These are phyloP conservation scores for Ascaphus truei DNA, from an alignment of 2,113 vertebrate species.

Conservation along the genomic window DNA sequence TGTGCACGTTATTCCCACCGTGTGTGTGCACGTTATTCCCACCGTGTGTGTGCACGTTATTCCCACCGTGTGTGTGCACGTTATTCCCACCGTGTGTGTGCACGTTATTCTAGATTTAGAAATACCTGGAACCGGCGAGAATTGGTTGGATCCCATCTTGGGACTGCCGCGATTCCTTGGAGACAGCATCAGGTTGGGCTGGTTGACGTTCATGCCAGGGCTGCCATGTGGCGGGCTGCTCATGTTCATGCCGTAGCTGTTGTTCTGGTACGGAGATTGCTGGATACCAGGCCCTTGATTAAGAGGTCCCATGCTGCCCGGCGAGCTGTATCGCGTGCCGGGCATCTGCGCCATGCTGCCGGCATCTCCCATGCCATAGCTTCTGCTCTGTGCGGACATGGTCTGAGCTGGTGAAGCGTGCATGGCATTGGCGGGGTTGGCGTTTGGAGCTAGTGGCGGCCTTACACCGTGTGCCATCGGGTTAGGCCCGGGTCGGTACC, in stretches of 20 bases:
- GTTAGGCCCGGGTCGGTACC: conserved; percentile 77
- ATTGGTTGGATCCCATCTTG: conserved; percentile 86
- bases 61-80: too few species aligned
- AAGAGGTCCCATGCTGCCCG: conserved; percentile 47
- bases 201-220: conserved; percentile 73
- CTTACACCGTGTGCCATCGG: conserved; percentile 71
- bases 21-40: too few species aligned
- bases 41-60: too few species aligned
- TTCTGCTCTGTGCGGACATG: conserved; percentile 65
- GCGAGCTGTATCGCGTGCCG: conserved; percentile 53
- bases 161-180: conserved; percentile 88
- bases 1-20: too few species aligned
- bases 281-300: conserved; percentile 57
- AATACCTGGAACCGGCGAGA: conserved; percentile 88
- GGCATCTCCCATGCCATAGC: conserved; percentile 59
- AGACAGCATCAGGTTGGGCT: conserved; percentile 86
- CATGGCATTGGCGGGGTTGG: conserved; percentile 69
- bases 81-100: too few species aligned
- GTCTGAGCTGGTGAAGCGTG: conserved; percentile 70
- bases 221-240: conserved; percentile 84
- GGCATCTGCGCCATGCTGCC: conserved; percentile 51
- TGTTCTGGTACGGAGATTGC: conserved; percentile 73
- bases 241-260: conserved; percentile 77
- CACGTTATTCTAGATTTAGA: too few species aligned
- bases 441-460: conserved; percentile 65